A percentile compares a stretch with the other conserved stretches of the same genome.
These are phyloP conservation scores for Nematostella vectensis DNA, from an alignment of 92 coral and sea anemone species.

Conservation along the genomic window DNA sequence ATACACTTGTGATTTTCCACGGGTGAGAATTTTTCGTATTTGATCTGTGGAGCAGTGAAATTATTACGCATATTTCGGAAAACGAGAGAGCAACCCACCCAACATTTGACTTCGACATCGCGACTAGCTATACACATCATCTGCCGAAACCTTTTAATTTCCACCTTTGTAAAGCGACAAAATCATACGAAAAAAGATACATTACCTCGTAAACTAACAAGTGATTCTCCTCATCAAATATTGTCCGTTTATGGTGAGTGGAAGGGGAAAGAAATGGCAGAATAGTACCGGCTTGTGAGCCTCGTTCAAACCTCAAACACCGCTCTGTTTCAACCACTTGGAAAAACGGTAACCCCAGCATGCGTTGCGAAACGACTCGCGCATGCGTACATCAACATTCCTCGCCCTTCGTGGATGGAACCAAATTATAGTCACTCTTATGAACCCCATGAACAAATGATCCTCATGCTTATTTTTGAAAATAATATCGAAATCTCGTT, in stretches of 20 bases:
- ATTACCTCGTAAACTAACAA: slow-evolving; percentile 37
- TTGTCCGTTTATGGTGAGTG: slow-evolving; percentile 24
- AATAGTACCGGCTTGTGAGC: slow-evolving; percentile 37
- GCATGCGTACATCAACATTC: slow-evolving; percentile 50
- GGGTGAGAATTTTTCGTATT: not conserved
- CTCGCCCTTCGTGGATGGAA: slow-evolving; percentile 26
- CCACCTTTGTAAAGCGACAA: not conserved
- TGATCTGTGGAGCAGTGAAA: slow-evolving; percentile 23
- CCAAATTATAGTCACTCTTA: too few relatives aligned
- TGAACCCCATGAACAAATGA: too few relatives aligned
- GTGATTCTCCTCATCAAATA: slow-evolving; percentile 55
- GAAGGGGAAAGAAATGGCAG: slow-evolving; percentile 42
- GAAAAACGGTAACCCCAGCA: slow-evolving; percentile 98
- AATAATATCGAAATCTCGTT: too few relatives aligned
- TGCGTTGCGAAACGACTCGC: slow-evolving; percentile 59
- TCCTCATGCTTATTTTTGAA: too few relatives aligned
- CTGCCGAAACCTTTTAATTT: slow-evolving; percentile 13
- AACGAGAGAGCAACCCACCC: slow-evolving; percentile 87
- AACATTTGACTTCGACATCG: slow-evolving; percentile 11
- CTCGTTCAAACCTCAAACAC: slow-evolving; percentile 87
- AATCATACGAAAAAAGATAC: slow-evolving; percentile 1
- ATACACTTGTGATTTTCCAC: slow-evolving; percentile 2
- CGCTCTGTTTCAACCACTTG: slow-evolving; percentile 91
- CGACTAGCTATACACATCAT: slow-evolving; percentile 10
- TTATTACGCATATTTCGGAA: slow-evolving; percentile 77